Conservation (phyloP, 2,113 vertebrate species). For the Marcusenius ussheri region DNA sequence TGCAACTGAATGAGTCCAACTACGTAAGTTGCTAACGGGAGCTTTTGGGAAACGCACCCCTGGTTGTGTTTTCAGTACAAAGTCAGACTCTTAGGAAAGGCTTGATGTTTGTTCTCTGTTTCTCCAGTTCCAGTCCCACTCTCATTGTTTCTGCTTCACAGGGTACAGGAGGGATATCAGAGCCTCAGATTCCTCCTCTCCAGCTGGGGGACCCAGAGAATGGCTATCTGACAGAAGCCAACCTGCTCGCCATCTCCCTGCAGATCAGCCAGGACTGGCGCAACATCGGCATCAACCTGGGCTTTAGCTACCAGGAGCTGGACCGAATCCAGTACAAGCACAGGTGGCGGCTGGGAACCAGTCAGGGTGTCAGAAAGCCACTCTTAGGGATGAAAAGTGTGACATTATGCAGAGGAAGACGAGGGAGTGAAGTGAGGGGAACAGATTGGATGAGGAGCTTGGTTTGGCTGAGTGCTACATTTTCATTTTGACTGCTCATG, state of each 20-base stretch:
- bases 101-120: neutral
- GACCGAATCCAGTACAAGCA: slow-evolving; percentile 73
- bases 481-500: neutral
- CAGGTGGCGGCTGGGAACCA: slow-evolving; percentile 56
- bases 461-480: neutral
- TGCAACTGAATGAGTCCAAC: too few relatives aligned
- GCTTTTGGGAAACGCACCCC: too few relatives aligned
- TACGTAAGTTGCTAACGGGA: too few relatives aligned
- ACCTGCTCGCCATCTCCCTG: slow-evolving; percentile 78
- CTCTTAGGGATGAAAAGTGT: neutral
- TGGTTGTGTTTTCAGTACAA: neutral
- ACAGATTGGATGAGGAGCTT: neutral
- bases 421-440: neutral
- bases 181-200: slow-evolving; percentile 58
- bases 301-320: slow-evolving; percentile 71
- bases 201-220: slow-evolving; percentile 86
- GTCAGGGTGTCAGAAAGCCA: neutral
- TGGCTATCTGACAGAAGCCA: slow-evolving; percentile 86
- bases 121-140: neutral
- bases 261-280: slow-evolving; percentile 81
- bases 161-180: neutral
- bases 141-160: neutral
- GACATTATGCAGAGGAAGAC: neutral
- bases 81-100: neutral
- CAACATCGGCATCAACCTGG: slow-evolving; percentile 77